Evolutionary conservation across 2,113 vertebrate genomes (phyloP).

Genomic region (Caranx ignobilis): DNA sequence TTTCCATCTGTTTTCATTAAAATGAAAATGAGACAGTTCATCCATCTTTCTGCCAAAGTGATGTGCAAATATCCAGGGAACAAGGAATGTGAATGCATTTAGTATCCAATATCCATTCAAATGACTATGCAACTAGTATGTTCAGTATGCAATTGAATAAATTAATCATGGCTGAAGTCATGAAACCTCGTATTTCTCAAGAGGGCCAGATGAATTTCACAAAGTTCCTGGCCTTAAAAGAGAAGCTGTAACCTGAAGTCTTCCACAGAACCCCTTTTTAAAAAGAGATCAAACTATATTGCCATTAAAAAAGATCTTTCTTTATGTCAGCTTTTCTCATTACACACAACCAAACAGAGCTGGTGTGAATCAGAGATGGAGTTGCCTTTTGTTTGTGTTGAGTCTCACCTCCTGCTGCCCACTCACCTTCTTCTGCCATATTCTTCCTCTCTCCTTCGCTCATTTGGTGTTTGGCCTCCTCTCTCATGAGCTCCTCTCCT

Average conservation of each 20-base stretch:
- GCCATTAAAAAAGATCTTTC: too few species aligned
- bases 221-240: not conserved
- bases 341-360: too few species aligned
- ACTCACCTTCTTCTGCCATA: not conserved
- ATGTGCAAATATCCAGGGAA: slow-evolving; percentile 26
- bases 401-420: not conserved
- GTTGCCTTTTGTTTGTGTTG: not conserved
- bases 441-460: not conserved
- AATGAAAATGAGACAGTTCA: slow-evolving; percentile 75
- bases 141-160: slow-evolving; percentile 26
- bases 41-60: slow-evolving; percentile 55
- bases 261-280: not conserved
- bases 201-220: not conserved
- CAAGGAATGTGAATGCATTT: slow-evolving; percentile 26
- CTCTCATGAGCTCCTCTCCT: not conserved
- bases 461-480: not conserved
- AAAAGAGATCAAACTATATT: too few species aligned
- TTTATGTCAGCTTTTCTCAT: too few species aligned
- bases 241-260: not conserved
- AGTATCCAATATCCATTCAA: slow-evolving; percentile 60
- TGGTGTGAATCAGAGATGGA: too few species aligned
- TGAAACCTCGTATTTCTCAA: slow-evolving; percentile 13
- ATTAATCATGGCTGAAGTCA: slow-evolving; percentile 30
- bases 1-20: slow-evolving; percentile 74
- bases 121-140: slow-evolving; percentile 21